Evolutionary conservation across 2,797 vertebrate genomes (phyloP), one percentile per base, ranked within the genome.

Genomic region (Microctenopoma steveboyesi): DNA sequence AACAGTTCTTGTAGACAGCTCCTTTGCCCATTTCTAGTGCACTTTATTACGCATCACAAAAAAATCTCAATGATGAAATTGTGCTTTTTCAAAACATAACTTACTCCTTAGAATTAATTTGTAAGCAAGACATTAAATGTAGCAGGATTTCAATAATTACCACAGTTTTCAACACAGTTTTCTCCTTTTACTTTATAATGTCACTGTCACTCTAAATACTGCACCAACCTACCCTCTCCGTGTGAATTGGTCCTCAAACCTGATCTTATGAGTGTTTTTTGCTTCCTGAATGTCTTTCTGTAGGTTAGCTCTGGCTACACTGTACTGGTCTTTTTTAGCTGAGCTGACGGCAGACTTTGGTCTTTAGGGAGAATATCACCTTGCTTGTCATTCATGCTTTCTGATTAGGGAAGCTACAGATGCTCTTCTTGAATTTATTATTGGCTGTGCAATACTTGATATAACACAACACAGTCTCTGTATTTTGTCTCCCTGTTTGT

Each of bases 121-220:
- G 66, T 54, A 67, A 55, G 43, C 10, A 25, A 50, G 53, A 48
- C 55, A 66, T 57, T 72, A 66, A 61, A 37, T 81, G 47, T 70
- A 50, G 50, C 67, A 72, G 61, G 12, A 74, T 53, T 62, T 54
- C 52, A 79, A 69, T 77, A 48, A 67, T 55, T 74, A 27, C 48
- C 5, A 11, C 35, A 15, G 35, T 40, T 72, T 65, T 73, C 68
- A 54, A 78, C 69, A 78, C 51, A 60, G 52, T 35, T 75, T 77
- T 64, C 62, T 83, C 74, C 70, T 77, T 66, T 67, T 74, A 64
- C 58, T 47, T 73, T 52, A 61, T 72, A 75, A 76, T 71, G 30
- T 35, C 55, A 70, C 22, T 79, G 69, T 74, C 69, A 60, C 33
- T 88, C 50, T 55, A 64, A 83, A 72, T 67, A 61, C 69, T 61